Conservation (phyloP, 1,140 invertebrate genomes). For the Vanessa tameamea region DNA sequence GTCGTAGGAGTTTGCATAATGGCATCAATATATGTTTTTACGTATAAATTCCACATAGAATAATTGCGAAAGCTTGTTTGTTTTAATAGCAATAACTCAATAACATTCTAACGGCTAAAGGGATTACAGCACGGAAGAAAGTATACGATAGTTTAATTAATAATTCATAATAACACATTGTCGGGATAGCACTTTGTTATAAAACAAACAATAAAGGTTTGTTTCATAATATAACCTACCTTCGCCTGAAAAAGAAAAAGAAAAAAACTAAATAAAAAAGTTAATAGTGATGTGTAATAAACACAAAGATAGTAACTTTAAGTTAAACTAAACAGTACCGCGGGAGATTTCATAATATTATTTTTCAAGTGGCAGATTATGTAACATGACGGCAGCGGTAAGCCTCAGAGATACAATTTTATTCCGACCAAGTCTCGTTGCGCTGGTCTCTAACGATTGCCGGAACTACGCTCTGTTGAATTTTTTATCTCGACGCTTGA, state of each 20-base stretch:
- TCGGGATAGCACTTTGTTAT: no score
- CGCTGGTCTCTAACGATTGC: conserved; percentile 1
- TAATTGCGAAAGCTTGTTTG: no score
- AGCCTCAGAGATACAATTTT: conserved; percentile 7
- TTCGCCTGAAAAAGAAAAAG: not conserved
- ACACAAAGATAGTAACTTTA: not conserved
- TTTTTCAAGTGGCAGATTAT: conserved; percentile 9
- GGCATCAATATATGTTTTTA: no score
- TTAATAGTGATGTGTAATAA: not conserved
- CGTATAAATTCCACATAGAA: no score
- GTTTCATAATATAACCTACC: not conserved
- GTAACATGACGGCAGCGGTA: conserved; percentile 3
- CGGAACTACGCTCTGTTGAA: conserved; percentile 7
- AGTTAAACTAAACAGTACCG: not conserved
- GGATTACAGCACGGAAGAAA: no score
- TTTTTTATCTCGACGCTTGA: conserved; percentile 6
- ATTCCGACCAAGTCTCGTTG: not conserved
- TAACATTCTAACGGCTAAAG: no score
- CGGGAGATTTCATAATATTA: conserved; percentile 6
- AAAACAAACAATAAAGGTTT: no score
- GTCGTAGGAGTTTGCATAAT: no score
- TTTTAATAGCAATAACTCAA: no score
- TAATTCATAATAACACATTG: no score
- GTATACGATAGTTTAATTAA: no score
- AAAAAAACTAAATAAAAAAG: not conserved